These are phyloP conservation scores for Subanguina moxae DNA, from an alignment of 1,140 invertebrate species.

Conservation along the genomic window DNA sequence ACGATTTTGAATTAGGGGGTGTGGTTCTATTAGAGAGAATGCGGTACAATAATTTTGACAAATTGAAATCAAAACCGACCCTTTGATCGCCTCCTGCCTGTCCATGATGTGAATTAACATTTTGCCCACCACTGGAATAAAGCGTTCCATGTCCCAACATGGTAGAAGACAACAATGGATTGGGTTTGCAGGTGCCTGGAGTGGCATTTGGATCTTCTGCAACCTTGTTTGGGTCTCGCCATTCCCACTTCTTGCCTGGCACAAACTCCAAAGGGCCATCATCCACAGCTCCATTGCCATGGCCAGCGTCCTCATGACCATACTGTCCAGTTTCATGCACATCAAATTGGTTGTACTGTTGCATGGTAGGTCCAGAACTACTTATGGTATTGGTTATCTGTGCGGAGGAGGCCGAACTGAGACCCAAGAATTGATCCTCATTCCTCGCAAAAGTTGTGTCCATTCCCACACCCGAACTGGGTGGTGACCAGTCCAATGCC, in stretches of 20 bases:
- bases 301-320: conserved; percentile 2
- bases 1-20: too few species aligned
- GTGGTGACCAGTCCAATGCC: conserved; percentile 28
- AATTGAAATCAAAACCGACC: too few species aligned
- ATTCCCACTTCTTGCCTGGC: conserved; percentile 47
- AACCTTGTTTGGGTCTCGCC: conserved; percentile 41
- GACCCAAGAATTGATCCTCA: background rate
- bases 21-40: too few species aligned
- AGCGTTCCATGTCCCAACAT: background rate
- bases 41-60: too few species aligned
- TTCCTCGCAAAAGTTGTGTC: background rate
- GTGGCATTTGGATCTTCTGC: conserved; percentile 43
- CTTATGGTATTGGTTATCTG: background rate
- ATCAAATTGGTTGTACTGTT: conserved; percentile 6
- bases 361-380: background rate
- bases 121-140: too few species aligned
- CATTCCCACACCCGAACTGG: background rate
- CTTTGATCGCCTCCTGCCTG: too few species aligned
- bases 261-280: conserved; percentile 41
- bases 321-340: background rate
- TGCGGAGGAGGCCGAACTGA: background rate
- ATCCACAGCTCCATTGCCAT: conserved; percentile 14
- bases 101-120: too few species aligned
- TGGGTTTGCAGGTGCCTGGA: conserved; percentile 35
- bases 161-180: conserved; percentile 15